These are phyloP conservation scores for Gymnorhina tibicen DNA, from an alignment of 2,113 vertebrate species.

Conservation along the genomic window DNA sequence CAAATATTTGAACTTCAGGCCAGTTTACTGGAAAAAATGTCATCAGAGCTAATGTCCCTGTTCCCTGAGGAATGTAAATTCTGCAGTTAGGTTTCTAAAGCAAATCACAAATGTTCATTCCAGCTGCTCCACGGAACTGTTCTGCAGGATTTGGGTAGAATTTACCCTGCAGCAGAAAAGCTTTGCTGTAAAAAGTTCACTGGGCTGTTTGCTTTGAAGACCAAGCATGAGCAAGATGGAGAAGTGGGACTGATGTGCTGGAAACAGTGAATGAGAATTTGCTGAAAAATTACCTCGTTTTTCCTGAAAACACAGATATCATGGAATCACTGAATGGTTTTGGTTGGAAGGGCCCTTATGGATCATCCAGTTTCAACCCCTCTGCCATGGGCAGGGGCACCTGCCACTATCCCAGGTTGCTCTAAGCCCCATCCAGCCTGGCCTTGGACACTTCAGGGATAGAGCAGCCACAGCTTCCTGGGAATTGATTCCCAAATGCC, in stretches of 20 bases:
- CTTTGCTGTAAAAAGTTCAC: not conserved
- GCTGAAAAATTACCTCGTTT: not conserved
- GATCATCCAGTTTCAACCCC: not conserved
- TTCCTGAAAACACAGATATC: not conserved
- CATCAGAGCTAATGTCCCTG: not conserved
- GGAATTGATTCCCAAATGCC: not conserved
- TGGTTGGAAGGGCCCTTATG: not conserved
- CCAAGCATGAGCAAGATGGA: not conserved
- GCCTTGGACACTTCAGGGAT: not conserved
- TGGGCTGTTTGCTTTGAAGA: not conserved
- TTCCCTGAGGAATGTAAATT: conserved; percentile 27
- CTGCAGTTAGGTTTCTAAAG: conserved; percentile 3
- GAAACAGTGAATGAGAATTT: not conserved
- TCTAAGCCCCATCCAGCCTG: not conserved
- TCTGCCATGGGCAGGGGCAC: not conserved
- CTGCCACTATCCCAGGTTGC: not conserved
- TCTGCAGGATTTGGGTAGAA: not conserved
- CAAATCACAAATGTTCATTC: conserved; percentile 1
- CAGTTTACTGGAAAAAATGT: conserved; percentile 13
- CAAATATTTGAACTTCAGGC: conserved; percentile 11
- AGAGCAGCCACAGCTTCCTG: not conserved
- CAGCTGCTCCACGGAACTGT: not conserved
- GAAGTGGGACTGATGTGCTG: not conserved
- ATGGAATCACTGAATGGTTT: not conserved
- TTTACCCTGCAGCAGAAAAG: not conserved